These are phyloP conservation scores for Catharus fuscescens DNA, from an alignment of 2,113 vertebrate species.

Conservation along the genomic window DNA sequence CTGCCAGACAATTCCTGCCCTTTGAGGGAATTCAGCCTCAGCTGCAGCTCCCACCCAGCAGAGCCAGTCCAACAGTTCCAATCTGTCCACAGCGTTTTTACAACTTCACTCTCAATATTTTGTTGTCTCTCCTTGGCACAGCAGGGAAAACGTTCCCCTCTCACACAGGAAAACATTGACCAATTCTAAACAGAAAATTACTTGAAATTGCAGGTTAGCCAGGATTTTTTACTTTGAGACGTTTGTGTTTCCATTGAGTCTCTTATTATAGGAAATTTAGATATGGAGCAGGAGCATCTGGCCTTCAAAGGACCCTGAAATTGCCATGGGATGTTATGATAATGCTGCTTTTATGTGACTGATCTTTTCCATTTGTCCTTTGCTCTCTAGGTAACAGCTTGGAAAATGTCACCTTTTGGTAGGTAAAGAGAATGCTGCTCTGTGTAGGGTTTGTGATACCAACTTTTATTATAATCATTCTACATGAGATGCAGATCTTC, in stretches of 20 bases:
- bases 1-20: neutral
- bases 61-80: neutral
- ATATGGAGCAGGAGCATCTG: slow-evolving; percentile 58
- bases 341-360: slow-evolving; percentile 63
- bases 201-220: slow-evolving; percentile 31
- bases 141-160: neutral
- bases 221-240: neutral
- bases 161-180: neutral
- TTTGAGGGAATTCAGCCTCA: neutral
- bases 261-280: slow-evolving; percentile 53
- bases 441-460: slow-evolving; percentile 16
- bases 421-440: slow-evolving; percentile 45
- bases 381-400: slow-evolving; percentile 70
- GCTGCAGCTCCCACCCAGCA: neutral
- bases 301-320: slow-evolving; percentile 65
- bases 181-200: slow-evolving; percentile 25
- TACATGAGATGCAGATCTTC: slow-evolving; percentile 47
- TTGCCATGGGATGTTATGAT: slow-evolving; percentile 69
- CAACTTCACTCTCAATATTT: neutral
- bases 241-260: slow-evolving; percentile 14
- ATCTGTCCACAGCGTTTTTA: accelerated
- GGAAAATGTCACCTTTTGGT: slow-evolving; percentile 66
- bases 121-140: neutral
- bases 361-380: slow-evolving; percentile 72
- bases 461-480: slow-evolving; percentile 35